Percentiles rank a stretch among this genome's conserved stretches.
Evolutionary conservation across 2,888 invertebrate species (phyloP).

Genomic region (Galerucella pusilla): DNA sequence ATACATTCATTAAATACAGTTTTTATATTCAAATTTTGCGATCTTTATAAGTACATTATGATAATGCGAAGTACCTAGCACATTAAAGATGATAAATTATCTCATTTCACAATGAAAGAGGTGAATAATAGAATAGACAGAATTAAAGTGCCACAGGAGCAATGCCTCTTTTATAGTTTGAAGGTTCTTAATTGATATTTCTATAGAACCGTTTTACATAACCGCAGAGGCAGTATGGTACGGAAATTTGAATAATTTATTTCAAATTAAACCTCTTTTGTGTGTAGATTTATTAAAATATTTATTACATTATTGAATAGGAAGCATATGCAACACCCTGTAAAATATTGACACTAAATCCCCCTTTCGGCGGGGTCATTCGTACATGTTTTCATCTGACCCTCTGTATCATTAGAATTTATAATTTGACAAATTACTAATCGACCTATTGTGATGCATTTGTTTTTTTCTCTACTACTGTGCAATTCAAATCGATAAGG

Average conservation of each 20-base stretch:
- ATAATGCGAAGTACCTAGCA: not conserved
- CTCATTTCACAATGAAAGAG: not conserved
- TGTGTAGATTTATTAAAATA: too few species aligned
- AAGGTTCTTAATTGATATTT: not conserved
- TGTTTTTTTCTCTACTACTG: conserved; percentile 21
- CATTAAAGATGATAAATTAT: not conserved
- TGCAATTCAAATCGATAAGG: conserved; percentile 35
- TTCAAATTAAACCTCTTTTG: not conserved
- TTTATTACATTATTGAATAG: too few species aligned
- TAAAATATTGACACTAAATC: not conserved
- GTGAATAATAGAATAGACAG: not conserved
- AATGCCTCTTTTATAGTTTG: not conserved
- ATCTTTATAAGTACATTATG: not conserved
- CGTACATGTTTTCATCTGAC: conserved; percentile 16
- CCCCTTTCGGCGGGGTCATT: not conserved
- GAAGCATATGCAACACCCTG: not conserved
- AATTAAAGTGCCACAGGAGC: not conserved
- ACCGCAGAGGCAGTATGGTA: not conserved
- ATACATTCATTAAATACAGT: too few species aligned
- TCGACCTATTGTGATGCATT: conserved; percentile 43
- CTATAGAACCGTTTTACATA: not conserved
- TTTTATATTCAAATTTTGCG: not conserved
- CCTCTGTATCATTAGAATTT: conserved; percentile 40
- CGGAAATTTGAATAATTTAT: not conserved
- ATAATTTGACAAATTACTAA: conserved; percentile 44